Evolutionary conservation across 2,113 vertebrate genomes (phyloP), one percentile per base, ranked within the genome.

Genomic region (Mesembrinibis cayennensis): DNA sequence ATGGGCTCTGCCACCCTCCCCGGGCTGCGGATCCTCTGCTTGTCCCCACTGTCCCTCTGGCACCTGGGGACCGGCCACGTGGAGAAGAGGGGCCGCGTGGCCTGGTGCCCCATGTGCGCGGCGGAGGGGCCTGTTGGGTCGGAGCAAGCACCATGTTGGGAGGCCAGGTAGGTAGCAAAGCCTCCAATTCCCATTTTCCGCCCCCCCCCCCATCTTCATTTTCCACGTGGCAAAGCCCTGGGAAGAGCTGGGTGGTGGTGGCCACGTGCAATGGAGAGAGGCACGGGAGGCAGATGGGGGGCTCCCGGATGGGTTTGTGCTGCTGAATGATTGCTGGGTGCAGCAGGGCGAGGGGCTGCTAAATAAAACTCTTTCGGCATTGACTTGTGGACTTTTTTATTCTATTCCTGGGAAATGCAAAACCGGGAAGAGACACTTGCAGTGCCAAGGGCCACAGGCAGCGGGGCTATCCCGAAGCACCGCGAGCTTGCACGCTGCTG

Each of bases 361-460:
- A 15, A 97, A 97, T 97, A 97, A 97, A 97, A 66, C 52, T 80
- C 22, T 79, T 82, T 30, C 2, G 2, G 26, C 38, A 10, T n/a
- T 44, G 49, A 65, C 50, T 72, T 26, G 77, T 79, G 61, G 69
- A 38, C 10, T 42, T 69, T 82, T 95, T 89, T 7, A 66, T 67
- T 81, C 25, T 50, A 0, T 91, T 92, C 30, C 36, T 49, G 42
- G 71, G 62, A 82, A 81, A 42, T 14, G 22, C 11, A 47, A 56
- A 73, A 44, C 16, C 2, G 3, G 59, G 38, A 49, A n/a, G 50
- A 62, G 38, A 22, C 19, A 4, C 34, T 6, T 5, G 70, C 27
- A 1, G 5, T 9, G 16, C 21, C 34, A 27, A 17, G 36, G 23
- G 23, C 62, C 30, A 6, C 0, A 1, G 80, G 58, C 45, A 30